Base-by-base conservation (phyloP, 2,113 vertebrate genomes). In the Hepsetus odoe region DNA sequence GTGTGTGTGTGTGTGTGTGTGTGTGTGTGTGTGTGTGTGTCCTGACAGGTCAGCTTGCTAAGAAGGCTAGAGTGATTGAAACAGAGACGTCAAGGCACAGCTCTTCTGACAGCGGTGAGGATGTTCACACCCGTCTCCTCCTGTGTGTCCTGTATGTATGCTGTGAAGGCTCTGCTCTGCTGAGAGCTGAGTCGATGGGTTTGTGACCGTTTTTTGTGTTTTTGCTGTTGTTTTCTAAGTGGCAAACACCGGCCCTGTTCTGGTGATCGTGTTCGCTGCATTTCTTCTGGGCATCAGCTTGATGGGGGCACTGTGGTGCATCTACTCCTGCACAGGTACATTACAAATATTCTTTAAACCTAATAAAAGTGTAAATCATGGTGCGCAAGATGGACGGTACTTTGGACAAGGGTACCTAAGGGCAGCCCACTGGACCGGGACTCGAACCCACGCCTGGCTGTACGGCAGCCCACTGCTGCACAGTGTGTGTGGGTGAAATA, bases 231-330 rank as follows among this genome's bases (percentile, higher is more conserved):
- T 84, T 53, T 87, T 49, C 79, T 44, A 10, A 91, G 90, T 74
- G 75, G 18, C 91, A 28, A 82, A 88, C 22, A 85, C 84, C 0
- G 90, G 88, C 32, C 77, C 83, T 0, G 77, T 93, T 59, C 75
- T 93, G 53, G 90, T 88, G 16, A 85, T 92, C 2, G 75, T 92
- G 55, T 91, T 94, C 26, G 77, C 84, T n/a, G 91, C 91, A 22
- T 95, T 94, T 77, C 69, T 91, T 71, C 83, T 95, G 77, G 94
- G 93, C 0, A 76, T 91, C 24, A 16, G 84, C 68, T 83, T 95
- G 74, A 92, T 90, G 86, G 92, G 89, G 26, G 90, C 80, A 3
- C 77, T 95, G 76, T 94, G 93, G 92, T 93, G 87, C 81, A 92
- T 94, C 83, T 91, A 91, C 74, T 84, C 80, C n/a, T 81, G 83